These are phyloP conservation scores for Aphodius sticticus DNA, from an alignment of 2,888 invertebrate species.

Conservation along the genomic window DNA sequence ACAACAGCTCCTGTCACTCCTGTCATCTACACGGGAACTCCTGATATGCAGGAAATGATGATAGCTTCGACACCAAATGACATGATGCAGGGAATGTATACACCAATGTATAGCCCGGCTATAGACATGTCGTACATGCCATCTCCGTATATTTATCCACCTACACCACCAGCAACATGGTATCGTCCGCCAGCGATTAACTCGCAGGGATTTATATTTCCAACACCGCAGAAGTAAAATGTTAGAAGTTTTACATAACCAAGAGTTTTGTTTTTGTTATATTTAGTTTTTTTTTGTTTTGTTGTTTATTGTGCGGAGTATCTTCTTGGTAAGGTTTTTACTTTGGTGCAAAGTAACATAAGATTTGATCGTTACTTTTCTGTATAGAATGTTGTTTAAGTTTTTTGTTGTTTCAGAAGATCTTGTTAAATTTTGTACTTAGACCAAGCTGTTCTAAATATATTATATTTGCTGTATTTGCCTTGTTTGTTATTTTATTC, in stretches of 20 bases:
- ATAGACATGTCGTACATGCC: conserved; percentile 43
- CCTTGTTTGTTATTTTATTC: neutral
- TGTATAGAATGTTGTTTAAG: neutral
- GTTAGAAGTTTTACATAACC: conserved; percentile 10
- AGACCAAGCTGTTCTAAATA: neutral
- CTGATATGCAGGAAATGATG: conserved; percentile 33
- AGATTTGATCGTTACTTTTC: too few relatives aligned
- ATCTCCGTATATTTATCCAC: conserved; percentile 43
- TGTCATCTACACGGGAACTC: conserved; percentile 38
- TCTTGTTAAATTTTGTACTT: neutral
- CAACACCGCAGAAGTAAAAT: conserved; percentile 33
- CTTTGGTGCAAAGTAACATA: neutral
- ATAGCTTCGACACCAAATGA: conserved; percentile 36
- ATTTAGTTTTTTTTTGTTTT: neutral
- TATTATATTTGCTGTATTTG: neutral
- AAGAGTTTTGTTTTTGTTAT: neutral
- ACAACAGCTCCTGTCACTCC: conserved; percentile 40
- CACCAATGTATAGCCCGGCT: conserved; percentile 42
- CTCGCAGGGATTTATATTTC: conserved; percentile 49
- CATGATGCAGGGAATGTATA: conserved; percentile 34
- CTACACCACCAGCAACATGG: conserved; percentile 44
- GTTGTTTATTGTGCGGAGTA: neutral
- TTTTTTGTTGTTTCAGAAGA: neutral
- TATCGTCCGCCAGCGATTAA: conserved; percentile 45
- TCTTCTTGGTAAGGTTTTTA: neutral